Base-by-base conservation (phyloP, 2,797 vertebrate species). In the Dendrocincla tyrannina region DNA sequence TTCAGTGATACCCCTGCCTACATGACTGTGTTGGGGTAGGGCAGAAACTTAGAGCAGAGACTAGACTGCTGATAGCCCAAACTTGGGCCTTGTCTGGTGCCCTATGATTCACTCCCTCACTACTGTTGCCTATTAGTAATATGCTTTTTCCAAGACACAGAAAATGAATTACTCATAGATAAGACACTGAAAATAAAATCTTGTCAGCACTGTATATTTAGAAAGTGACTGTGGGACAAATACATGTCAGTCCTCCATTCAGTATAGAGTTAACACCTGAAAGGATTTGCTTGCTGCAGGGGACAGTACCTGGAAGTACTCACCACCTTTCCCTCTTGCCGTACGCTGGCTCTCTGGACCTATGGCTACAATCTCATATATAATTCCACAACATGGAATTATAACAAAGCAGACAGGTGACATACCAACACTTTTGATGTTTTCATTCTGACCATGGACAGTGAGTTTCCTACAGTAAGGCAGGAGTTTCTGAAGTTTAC, bases 151-250 rank as follows among this genome's bases (percentile, higher is more conserved):
- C 94, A 95, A 95, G 93, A 94, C 82, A 64, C 62, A 93, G 79
- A 94, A 96, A 93, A 96, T 88, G 69, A 95, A 94, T 95, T 96
- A 94, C 70, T 92, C 89, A 91, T 89, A 89, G 96, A 96, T 85
- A 95, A 91, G 78, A 81, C 89, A 69, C 70, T 92, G 85, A 91
- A 96, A 93, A 89, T 90, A 80, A 94, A 95, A 74, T 91, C 82
- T 84, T 95, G 82, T 93, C 89, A 93, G 58, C 39, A 14, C 39
- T 39, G 63, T 94, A 94, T 94, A 91, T 93, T 93, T 95, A 92
- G 95, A 94, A 93, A 84, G 59, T 59, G 89, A 35, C 76, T 84
- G 63, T 86, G 69, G 58, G 91, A 85, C 87, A 91, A 94, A 81
- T 76, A 17, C 76, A 86, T 73, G 89, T 89, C 87, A 58, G 46